A percentile compares a stretch with the other conserved stretches of the same genome.
These are phyloP conservation scores for Matsumyia berberina DNA, from an alignment of 2,888 invertebrate genomes.

Conservation along the genomic window DNA sequence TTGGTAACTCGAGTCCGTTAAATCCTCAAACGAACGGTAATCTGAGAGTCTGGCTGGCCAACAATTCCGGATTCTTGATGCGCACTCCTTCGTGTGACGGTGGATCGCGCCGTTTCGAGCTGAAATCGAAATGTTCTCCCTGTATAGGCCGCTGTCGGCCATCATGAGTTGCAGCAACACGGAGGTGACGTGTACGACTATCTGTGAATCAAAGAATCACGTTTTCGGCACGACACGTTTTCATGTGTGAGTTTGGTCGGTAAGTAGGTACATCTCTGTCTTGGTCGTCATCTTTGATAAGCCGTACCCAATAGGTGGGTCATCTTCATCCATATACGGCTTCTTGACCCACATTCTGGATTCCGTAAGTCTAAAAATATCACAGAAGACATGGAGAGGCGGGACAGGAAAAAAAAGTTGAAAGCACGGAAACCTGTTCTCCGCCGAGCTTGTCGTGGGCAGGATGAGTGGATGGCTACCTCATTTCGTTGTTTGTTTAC, in stretches of 20 bases:
- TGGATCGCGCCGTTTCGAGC: neutral
- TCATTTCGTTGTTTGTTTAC: slow-evolving; percentile 48
- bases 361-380: slow-evolving; percentile 41
- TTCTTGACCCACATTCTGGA: slow-evolving; percentile 64
- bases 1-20: slow-evolving; percentile 29
- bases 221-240: neutral
- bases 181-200: neutral
- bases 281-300: slow-evolving; percentile 40
- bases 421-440: slow-evolving; percentile 49
- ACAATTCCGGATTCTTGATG: slow-evolving; percentile 12
- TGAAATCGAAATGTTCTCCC: slow-evolving; percentile 31
- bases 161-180: neutral
- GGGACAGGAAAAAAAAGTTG: neutral
- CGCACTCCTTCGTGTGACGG: neutral
- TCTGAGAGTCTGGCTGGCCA: slow-evolving; percentile 24
- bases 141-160: neutral
- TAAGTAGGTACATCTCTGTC: slow-evolving; percentile 45
- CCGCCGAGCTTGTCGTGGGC: slow-evolving; percentile 27
- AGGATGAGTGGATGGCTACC: slow-evolving; percentile 22
- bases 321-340: slow-evolving; percentile 63
- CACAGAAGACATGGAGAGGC: slow-evolving; percentile 18
- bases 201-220: slow-evolving; percentile 12
- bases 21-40: slow-evolving; percentile 42
- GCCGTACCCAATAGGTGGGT: slow-evolving; percentile 48
- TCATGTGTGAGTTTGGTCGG: neutral